Evolutionary conservation across 2,113 vertebrate genomes (phyloP).

Genomic region (Oncorhynchus kisutch): DNA sequence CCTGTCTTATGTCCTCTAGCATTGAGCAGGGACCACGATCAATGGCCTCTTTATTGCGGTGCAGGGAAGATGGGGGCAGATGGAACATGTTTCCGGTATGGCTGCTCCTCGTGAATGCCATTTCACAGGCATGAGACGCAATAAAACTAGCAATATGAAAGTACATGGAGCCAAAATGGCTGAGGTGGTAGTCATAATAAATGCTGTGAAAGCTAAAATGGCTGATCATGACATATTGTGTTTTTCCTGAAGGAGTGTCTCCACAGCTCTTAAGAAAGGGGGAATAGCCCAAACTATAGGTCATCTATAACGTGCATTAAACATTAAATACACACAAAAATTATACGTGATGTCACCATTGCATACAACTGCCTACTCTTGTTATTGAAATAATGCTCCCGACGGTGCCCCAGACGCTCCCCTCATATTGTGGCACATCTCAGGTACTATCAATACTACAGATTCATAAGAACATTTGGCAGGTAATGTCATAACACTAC

Average conservation of each 20-base stretch:
- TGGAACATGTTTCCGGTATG: slow-evolving; percentile 9
- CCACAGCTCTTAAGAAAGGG: background rate
- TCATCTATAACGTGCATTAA: background rate
- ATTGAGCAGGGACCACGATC: slow-evolving; percentile 49
- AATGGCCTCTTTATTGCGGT: slow-evolving; percentile 59
- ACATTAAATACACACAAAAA: background rate
- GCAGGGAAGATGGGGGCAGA: slow-evolving; percentile 8
- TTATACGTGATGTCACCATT: background rate
- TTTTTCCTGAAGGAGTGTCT: background rate
- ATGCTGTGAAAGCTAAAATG: background rate
- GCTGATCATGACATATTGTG: background rate
- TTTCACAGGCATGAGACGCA: slow-evolving; percentile 36
- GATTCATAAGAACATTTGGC: background rate
- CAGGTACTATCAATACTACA: slow-evolving; percentile 24
- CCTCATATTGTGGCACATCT: background rate
- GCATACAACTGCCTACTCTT: background rate
- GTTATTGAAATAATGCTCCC: background rate
- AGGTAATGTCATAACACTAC: background rate
- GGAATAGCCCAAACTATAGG: background rate
- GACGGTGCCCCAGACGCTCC: background rate
- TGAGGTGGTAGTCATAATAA: background rate
- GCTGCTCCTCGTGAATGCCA: slow-evolving; percentile 30
- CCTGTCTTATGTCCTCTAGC: slow-evolving; percentile 43
- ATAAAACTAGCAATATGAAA: slow-evolving; percentile 24
- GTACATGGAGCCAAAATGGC: slow-evolving; percentile 5